Evolutionary conservation across 2,113 vertebrate species (phyloP).

Genomic region (Caranx melampygus): DNA sequence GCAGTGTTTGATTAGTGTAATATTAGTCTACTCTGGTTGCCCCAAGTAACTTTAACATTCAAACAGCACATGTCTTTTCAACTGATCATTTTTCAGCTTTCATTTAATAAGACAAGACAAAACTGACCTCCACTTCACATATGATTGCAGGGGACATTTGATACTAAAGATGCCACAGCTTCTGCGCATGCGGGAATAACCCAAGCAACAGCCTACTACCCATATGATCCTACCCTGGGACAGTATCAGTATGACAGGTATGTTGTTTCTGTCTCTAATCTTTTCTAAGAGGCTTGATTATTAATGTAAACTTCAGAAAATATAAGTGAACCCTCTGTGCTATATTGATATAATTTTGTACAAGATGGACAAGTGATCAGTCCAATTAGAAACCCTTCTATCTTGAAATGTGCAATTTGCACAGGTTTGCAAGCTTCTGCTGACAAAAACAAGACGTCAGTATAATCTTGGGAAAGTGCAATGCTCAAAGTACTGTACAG

Average conservation of each 20-base stretch:
- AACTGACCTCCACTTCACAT: constrained; percentile 2
- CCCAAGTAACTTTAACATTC: background rate
- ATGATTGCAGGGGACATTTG: constrained; percentile 91
- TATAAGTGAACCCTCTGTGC: background rate
- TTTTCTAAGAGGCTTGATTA: background rate
- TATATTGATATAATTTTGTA: background rate
- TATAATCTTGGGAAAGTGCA: background rate
- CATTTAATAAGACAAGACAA: background rate
- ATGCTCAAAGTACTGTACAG: background rate
- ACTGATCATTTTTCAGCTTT: background rate
- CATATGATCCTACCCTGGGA: constrained; percentile 93
- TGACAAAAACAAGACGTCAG: background rate
- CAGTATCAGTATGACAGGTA: constrained; percentile 99
- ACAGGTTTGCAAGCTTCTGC: background rate
- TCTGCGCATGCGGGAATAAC: constrained; percentile 94
- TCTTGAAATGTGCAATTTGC: background rate
- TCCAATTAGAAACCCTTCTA: background rate
- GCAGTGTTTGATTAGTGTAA: background rate
- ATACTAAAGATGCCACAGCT: constrained; percentile 91
- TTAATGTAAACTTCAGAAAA: constrained; percentile 6
- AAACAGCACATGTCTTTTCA: background rate
- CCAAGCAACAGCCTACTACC: constrained; percentile 93
- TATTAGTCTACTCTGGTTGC: too few relatives aligned
- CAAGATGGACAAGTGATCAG: background rate
- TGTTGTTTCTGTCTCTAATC: constrained; percentile 19